Evolutionary conservation across 2,888 invertebrate genomes (phyloP).

Genomic region (Hirtodrosophila alboralis): DNA sequence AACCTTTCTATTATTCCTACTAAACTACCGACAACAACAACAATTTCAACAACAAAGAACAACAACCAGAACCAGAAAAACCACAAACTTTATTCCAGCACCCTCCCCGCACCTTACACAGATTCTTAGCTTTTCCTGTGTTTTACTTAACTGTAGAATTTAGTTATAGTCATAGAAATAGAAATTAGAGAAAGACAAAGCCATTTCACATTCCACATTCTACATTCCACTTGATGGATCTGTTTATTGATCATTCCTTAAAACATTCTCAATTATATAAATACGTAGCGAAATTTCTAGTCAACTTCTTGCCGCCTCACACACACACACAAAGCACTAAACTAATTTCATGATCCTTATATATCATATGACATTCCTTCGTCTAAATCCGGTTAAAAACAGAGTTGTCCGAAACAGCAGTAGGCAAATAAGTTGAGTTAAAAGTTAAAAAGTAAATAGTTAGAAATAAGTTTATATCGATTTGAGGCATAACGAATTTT

Average conservation of each 20-base stretch:
- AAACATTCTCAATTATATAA: conserved; percentile 50
- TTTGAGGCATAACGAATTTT: conserved; percentile 57
- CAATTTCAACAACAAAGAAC: conserved; percentile 8
- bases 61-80: conserved; percentile 32
- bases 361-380: conserved; percentile 24
- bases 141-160: conserved; percentile 37
- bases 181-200: conserved; percentile 23
- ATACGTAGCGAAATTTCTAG: conserved; percentile 78
- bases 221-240: conserved; percentile 40
- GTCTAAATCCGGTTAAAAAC: conserved; percentile 39
- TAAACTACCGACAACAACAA: conserved; percentile 59
- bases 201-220: conserved; percentile 32
- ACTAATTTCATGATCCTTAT: conserved; percentile 25
- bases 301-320: conserved; percentile 80
- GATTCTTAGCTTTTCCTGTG: conserved; percentile 1
- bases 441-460: conserved; percentile 3
- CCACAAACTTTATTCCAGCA: conserved; percentile 30
- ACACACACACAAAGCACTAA: conserved; percentile 24
- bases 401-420: conserved; percentile 32
- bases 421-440: conserved; percentile 25
- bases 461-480: conserved; percentile 29
- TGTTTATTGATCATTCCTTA: conserved; percentile 34
- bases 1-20: conserved; percentile 83
- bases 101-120: conserved; percentile 3
- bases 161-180: conserved; percentile 47